Evolutionary conservation across 2,797 vertebrate species (phyloP), one percentile per base, ranked within the genome.

Genomic region (Mareca strepera): DNA sequence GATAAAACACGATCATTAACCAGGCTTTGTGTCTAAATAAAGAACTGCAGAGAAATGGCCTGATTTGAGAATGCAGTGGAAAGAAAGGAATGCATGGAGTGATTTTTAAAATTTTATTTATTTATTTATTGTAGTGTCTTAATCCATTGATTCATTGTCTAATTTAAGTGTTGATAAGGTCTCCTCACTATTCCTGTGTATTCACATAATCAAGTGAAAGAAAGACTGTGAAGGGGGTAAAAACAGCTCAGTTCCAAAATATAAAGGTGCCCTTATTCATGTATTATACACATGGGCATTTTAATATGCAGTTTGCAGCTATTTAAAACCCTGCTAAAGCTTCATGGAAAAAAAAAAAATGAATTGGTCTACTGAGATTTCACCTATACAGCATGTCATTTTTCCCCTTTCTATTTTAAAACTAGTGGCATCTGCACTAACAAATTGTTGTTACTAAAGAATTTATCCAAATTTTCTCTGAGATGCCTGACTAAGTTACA

Each of bases 201-300:
- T 93, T 90, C 92, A 91, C 64, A 86, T 92, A 93, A 94, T 84
- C 29, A 95, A 90, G 78, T n/a, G 78, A 84, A 95, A 93, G 94
- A 77, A 53, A 52, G 73, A 69, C 88, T 82, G 39, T 90, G 85
- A 95, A 90, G 64, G 62, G 64, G 62, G 39, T 62, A 60, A 80
- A 87, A 82, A 96, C 55, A 91, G 86, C 55, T 97, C 95, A 94
- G 58, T 79, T 96, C 74, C 72, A 87, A 92, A 95, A 96, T 90
- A 88, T 75, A 96, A 96, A 96, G 90, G 94, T 96, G 90, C 81
- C 95, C 94, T 97, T 96, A 88, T 93, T 94, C 83, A 96, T 97
- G 89, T 80, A 81, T 92, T 94, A 96, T 70, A 91, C 92, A 95
- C 66, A 52, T 58, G 52, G 39, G 56, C 56, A 93, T 94, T 96